Evolutionary conservation across 2,888 invertebrate species (phyloP).

Genomic region (Cataglyphis livida): DNA sequence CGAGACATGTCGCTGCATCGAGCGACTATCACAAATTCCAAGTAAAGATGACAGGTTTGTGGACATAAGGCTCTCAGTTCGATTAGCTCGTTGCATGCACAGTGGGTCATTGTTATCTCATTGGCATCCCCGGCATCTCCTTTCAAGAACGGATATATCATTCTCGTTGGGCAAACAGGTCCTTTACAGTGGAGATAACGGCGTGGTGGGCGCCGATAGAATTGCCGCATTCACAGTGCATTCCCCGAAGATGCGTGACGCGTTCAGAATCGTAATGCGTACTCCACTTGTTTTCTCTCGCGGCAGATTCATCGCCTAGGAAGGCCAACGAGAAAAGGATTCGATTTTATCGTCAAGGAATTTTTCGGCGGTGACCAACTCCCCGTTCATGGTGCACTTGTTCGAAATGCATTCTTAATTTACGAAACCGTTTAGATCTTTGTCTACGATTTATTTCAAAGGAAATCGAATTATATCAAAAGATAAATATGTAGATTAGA

Average conservation of each 20-base stretch:
- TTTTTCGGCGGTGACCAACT: slow-evolving; percentile 57
- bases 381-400: background rate
- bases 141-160: slow-evolving; percentile 33
- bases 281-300: slow-evolving; percentile 73
- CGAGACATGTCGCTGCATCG: slow-evolving; percentile 10
- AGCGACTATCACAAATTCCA: slow-evolving; percentile 29
- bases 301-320: slow-evolving; percentile 71
- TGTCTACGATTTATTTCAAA: background rate
- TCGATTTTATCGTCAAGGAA: slow-evolving; percentile 61
- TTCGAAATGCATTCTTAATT: background rate
- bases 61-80: slow-evolving; percentile 63
- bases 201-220: slow-evolving; percentile 50
- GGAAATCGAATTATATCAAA: background rate
- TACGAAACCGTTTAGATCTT: background rate
- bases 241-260: slow-evolving; percentile 71
- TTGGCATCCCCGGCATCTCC: slow-evolving; percentile 63
- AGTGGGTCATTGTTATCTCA: slow-evolving; percentile 77
- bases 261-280: slow-evolving; percentile 73
- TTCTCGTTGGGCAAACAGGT: slow-evolving; percentile 52
- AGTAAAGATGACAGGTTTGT: slow-evolving; percentile 47
- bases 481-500: background rate
- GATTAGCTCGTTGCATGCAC: slow-evolving; percentile 64
- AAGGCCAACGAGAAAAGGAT: background rate
- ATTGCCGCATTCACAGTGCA: slow-evolving; percentile 55
- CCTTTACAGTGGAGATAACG: slow-evolving; percentile 48